phyloP scores from a whole-genome alignment of 2,888 invertebrate species.

The Rambutsinella grinnellia region DNA sequence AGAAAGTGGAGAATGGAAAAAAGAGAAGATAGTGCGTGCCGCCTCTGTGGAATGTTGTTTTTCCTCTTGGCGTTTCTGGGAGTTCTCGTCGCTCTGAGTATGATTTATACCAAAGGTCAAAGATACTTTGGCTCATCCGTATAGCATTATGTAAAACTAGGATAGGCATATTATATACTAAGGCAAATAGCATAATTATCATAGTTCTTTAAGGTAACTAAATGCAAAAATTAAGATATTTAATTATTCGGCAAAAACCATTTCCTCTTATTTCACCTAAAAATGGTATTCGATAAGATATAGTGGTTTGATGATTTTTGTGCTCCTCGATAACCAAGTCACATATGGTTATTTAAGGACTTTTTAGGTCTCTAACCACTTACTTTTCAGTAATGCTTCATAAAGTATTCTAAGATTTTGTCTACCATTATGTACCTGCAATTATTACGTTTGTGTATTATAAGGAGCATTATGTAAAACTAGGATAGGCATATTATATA shows the following conservation, averaged over 20 bases:
- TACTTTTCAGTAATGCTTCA: background rate
- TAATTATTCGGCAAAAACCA: background rate
- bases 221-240: background rate
- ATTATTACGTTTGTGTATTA: background rate
- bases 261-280: slow-evolving; percentile 10
- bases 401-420: no score
- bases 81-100: slow-evolving; percentile 64
- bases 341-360: slow-evolving; percentile 25
- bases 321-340: slow-evolving; percentile 41
- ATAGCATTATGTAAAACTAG: slow-evolving; percentile 27
- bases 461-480: background rate
- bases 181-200: no score
- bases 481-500: background rate
- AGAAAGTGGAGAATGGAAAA: slow-evolving; percentile 63
- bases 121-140: slow-evolving; percentile 66
- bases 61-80: slow-evolving; percentile 65
- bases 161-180: no score
- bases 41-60: slow-evolving; percentile 64
- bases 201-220: no score
- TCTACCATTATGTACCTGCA: slow-evolving; percentile 50
- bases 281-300: slow-evolving; percentile 42
- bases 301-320: slow-evolving; percentile 12
- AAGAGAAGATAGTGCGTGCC: slow-evolving; percentile 63
- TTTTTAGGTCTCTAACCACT: slow-evolving; percentile 1
- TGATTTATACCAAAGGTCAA: slow-evolving; percentile 66